A percentile compares a stretch with the other conserved stretches of the same genome.
phyloP scores from a whole-genome alignment of 2,113 vertebrate genomes.

The Rhodinocichla rosea region DNA sequence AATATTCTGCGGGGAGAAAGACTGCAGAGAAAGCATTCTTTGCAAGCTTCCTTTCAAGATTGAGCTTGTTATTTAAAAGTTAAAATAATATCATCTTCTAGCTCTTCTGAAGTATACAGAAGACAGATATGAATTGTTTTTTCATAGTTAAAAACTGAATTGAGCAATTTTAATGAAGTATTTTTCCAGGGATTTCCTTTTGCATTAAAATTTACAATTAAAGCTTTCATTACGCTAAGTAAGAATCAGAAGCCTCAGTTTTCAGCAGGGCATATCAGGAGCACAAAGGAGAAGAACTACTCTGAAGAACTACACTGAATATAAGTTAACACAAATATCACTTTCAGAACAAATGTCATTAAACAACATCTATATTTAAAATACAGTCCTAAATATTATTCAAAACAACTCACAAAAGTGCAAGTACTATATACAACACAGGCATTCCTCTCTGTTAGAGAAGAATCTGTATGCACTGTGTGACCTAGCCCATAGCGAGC shows the following conservation, averaged over 20 bases:
- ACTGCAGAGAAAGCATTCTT: slow-evolving; percentile 1
- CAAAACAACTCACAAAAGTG: not conserved
- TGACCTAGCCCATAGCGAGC: not conserved
- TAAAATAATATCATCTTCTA: not conserved
- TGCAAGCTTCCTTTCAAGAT: not conserved
- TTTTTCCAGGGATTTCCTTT: not conserved
- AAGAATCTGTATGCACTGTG: not conserved
- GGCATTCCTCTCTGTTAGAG: too few species aligned
- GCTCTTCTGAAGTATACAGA: not conserved
- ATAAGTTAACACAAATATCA: rapidly evolving
- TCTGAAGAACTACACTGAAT: not conserved
- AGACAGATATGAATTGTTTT: not conserved
- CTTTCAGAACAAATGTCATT: not conserved
- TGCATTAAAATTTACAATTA: not conserved
- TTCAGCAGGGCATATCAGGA: not conserved
- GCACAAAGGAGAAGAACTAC: not conserved
- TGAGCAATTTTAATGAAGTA: not conserved
- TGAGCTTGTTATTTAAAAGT: not conserved
- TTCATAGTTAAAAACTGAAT: not conserved
- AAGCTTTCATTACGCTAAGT: not conserved
- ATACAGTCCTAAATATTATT: not conserved
- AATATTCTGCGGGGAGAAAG: not conserved
- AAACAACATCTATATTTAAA: not conserved
- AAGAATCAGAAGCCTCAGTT: not conserved
- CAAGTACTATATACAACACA: not conserved